Conservation (phyloP, 2,113 vertebrate species). For the Glaucomys volans region DNA sequence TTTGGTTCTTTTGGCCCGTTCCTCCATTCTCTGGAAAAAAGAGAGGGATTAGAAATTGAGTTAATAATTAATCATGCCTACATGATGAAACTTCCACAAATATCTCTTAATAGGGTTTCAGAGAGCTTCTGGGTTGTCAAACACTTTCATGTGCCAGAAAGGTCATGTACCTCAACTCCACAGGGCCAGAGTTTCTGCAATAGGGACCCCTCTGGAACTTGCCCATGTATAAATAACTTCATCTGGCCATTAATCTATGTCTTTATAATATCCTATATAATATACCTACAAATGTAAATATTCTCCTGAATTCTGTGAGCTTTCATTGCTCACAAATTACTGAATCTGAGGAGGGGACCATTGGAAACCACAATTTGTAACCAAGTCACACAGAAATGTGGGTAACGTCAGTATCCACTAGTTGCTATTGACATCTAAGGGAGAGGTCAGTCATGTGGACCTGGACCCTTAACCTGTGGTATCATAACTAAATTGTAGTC, state of each 20-base stretch:
- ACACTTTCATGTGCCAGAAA: background rate
- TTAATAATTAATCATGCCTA: background rate
- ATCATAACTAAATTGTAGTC: background rate
- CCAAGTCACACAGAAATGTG: background rate
- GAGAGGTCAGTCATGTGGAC: background rate
- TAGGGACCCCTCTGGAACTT: background rate
- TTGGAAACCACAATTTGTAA: background rate
- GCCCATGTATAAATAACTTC: background rate
- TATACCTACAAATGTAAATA: background rate
- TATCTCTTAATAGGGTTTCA: background rate
- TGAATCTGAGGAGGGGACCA: background rate
- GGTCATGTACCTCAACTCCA: background rate
- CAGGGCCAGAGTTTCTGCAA: rapidly evolving
- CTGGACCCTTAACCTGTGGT: background rate
- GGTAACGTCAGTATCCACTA: background rate
- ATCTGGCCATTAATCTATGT: background rate
- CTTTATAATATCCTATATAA: background rate
- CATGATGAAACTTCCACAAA: background rate
- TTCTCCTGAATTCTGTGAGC: background rate
- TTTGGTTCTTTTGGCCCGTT: background rate
- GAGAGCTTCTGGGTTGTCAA: background rate
- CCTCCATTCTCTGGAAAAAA: background rate
- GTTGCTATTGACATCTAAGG: background rate
- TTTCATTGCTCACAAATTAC: background rate
- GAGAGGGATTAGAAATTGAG: background rate